Conservation (phyloP, 2,113 vertebrate genomes). For the Thermophis baileyi region DNA sequence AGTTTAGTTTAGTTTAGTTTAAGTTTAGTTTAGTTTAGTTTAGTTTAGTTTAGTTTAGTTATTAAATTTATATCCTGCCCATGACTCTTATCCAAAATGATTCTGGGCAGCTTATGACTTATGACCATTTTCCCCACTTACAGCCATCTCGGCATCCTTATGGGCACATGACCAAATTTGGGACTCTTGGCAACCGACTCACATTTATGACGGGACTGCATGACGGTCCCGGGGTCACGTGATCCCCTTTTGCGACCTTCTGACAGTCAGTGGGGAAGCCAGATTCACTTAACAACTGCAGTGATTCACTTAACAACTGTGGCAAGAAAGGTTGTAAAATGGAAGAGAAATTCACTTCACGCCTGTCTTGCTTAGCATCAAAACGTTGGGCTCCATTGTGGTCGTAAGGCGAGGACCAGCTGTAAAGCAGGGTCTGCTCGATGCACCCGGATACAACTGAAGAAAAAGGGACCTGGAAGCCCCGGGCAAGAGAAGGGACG, state of each 20-base stretch:
- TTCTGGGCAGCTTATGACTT: background rate
- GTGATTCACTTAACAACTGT: background rate
- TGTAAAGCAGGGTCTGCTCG: background rate
- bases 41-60: background rate
- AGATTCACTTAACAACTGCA: background rate
- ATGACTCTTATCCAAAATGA: background rate
- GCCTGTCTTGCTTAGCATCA: background rate
- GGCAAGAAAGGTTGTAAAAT: background rate
- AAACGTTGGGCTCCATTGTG: no score
- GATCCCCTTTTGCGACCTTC: background rate
- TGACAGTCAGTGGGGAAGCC: background rate
- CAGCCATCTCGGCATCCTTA: background rate
- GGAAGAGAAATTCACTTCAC: background rate
- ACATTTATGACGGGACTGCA: background rate
- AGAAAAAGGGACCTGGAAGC: background rate
- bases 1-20: no score
- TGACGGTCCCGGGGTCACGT: background rate
- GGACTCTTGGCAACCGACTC: background rate
- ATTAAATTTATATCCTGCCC: background rate
- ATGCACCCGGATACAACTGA: background rate
- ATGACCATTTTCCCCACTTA: background rate
- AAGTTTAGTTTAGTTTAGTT: background rate
- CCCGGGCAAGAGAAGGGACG: no score
- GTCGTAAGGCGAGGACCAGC: background rate
- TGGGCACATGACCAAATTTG: fast-evolving